phyloP scores from a whole-genome alignment of 2,113 vertebrate species.

The Eurypyga helias region DNA sequence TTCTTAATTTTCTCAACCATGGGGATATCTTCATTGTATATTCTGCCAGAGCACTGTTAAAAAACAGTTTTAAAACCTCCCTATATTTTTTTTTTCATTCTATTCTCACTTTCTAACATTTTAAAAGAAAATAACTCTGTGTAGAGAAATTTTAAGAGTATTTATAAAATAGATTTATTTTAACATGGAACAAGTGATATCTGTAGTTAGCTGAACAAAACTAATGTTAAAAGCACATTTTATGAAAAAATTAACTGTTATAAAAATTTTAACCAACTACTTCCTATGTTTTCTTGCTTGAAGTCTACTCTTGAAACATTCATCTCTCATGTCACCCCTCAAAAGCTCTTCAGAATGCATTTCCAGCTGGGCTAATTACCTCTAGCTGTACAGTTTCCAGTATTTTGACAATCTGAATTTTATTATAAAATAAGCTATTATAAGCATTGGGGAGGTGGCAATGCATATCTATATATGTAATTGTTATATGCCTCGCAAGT shows the following conservation, averaged over 20 bases:
- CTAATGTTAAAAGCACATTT: not conserved
- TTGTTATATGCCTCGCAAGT: not conserved
- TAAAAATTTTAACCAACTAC: not conserved
- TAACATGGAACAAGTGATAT: not conserved
- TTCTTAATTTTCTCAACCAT: not conserved
- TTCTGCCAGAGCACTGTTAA: not conserved
- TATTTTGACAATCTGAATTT: not conserved
- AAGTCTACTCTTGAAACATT: not conserved
- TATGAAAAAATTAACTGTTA: not conserved
- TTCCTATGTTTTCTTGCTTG: not conserved
- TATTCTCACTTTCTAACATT: not conserved
- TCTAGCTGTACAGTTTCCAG: not conserved
- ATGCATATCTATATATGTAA: not conserved
- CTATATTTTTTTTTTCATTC: not conserved
- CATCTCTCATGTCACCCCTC: not conserved
- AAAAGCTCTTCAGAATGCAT: not conserved
- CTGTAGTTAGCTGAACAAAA: not conserved
- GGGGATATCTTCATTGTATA: not conserved
- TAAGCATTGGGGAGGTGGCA: not conserved
- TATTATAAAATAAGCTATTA: not conserved
- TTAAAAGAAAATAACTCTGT: not conserved
- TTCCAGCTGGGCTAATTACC: not conserved
- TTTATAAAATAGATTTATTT: not conserved
- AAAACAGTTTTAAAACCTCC: not conserved
- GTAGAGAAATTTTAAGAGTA: not conserved